Conservation (phyloP, 2,113 vertebrate genomes). For the Tympanuchus pallidicinctus region DNA sequence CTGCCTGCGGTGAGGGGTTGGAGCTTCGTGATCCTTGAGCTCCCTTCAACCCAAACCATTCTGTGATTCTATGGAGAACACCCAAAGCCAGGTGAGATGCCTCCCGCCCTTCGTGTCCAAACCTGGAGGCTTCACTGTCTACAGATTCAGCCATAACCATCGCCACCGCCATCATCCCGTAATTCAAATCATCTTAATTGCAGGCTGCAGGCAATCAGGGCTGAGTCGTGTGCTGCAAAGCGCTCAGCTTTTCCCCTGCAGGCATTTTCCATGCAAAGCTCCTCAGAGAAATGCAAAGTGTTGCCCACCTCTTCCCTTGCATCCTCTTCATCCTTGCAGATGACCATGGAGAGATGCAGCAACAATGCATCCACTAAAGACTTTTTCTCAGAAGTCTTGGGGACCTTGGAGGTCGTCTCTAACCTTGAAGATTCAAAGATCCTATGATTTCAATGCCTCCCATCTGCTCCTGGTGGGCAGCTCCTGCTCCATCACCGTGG, state of each 20-base stretch:
- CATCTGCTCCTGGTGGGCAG: conserved; percentile 49
- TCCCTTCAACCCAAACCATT: too few relatives aligned
- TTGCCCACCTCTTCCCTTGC: not conserved
- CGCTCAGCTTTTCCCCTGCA: not conserved
- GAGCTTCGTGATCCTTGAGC: too few relatives aligned
- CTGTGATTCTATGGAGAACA: not conserved
- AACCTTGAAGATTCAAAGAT: too few relatives aligned
- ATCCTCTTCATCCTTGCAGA: not conserved
- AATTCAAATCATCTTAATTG: not conserved
- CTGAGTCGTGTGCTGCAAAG: not conserved
- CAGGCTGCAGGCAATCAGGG: not conserved
- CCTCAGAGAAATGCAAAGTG: not conserved
- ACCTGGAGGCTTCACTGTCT: not conserved
- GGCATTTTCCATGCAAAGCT: not conserved
- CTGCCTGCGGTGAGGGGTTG: too few relatives aligned
- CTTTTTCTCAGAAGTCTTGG: conserved; percentile 30
- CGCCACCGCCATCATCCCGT: too few relatives aligned
- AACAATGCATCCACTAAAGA: not conserved
- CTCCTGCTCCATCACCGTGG: not conserved
- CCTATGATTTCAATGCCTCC: conserved; percentile 29
- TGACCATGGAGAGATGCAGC: not conserved
- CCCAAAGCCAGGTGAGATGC: not conserved
- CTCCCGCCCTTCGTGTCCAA: not conserved
- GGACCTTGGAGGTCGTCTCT: too few relatives aligned
- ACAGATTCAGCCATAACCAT: not conserved